These are phyloP conservation scores for Megamerina dolium DNA, from an alignment of 2,888 invertebrate genomes.

Conservation along the genomic window DNA sequence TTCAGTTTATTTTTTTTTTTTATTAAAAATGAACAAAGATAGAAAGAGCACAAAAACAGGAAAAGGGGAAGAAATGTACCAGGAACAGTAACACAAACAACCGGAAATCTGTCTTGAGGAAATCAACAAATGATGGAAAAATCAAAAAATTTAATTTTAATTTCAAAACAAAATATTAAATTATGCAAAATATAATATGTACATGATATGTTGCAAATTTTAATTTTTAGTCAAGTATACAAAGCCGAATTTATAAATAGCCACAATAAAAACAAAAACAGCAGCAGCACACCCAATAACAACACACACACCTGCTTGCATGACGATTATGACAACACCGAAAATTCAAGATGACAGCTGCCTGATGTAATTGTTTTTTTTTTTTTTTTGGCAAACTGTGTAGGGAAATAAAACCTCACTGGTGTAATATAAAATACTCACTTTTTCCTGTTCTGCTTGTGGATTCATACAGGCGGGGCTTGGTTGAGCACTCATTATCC, in stretches of 20 bases:
- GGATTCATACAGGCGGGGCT: slow-evolving; percentile 66
- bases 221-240: background rate
- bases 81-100: no score
- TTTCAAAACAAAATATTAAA: no score
- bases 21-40: no score
- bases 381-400: background rate
- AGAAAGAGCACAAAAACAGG: no score
- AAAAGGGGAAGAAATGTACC: no score
- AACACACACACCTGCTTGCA: background rate
- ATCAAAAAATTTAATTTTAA: no score
- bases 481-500: slow-evolving; percentile 66
- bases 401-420: no score
- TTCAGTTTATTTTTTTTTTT: no score
- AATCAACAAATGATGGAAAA: no score
- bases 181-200: background rate
- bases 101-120: no score
- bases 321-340: background rate
- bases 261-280: background rate
- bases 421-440: no score
- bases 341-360: background rate
- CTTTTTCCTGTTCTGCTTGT: slow-evolving; percentile 67
- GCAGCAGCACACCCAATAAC: background rate
- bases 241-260: background rate
- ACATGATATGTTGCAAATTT: background rate
- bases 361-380: background rate